Evolutionary conservation across 2,888 invertebrate species (phyloP).

Genomic region (Pachycephus smyrnensis): DNA sequence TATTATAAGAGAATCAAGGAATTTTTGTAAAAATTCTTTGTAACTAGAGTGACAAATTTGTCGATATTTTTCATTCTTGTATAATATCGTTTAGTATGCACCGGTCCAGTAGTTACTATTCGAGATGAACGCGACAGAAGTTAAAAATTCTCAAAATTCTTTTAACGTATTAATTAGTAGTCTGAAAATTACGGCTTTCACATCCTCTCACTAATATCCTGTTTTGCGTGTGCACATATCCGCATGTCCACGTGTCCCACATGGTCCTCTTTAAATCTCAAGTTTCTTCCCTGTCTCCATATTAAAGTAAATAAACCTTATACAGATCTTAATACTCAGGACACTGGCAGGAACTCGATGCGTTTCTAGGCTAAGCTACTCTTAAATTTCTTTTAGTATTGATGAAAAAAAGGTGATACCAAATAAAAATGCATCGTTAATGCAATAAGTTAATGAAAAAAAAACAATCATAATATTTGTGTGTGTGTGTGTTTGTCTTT

Average conservation of each 20-base stretch:
- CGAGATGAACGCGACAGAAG: neutral
- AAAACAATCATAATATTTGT: constrained; percentile 16
- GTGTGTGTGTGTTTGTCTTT: neutral
- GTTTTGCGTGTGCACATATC: neutral
- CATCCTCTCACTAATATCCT: neutral
- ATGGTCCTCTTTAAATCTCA: neutral
- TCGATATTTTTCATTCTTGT: neutral
- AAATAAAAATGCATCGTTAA: constrained; percentile 48
- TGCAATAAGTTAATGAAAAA: constrained; percentile 35
- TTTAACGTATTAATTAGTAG: neutral
- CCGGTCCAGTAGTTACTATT: neutral
- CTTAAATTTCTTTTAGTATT: constrained; percentile 33
- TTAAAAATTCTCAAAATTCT: neutral
- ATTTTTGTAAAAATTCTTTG: neutral
- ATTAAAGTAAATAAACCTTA: neutral
- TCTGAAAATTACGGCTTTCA: neutral
- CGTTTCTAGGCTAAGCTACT: constrained; percentile 33
- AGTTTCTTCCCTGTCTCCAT: neutral
- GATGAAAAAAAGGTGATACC: constrained; percentile 46
- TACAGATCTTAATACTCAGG: constrained; percentile 45
- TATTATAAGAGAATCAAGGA: neutral
- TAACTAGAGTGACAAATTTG: neutral
- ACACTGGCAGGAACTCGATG: constrained; percentile 38
- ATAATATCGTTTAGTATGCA: neutral
- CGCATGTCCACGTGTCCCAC: neutral